Conservation (phyloP, 2,113 vertebrate genomes). For the Neopipo cinnamomea region DNA sequence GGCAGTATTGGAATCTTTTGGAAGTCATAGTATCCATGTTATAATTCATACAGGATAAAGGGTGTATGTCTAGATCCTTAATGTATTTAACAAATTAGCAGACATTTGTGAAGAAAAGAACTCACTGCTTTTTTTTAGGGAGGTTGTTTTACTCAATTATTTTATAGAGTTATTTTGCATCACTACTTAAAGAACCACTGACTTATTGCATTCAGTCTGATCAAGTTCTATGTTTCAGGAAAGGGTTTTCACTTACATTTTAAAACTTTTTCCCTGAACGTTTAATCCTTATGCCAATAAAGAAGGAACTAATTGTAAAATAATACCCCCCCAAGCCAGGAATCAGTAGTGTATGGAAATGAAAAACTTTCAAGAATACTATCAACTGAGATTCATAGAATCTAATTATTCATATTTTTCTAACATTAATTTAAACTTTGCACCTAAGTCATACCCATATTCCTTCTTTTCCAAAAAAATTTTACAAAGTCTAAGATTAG, state of each 20-base stretch:
- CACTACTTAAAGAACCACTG: background rate
- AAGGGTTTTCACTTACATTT: background rate
- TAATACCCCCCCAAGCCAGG: background rate
- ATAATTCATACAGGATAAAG: background rate
- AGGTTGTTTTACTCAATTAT: background rate
- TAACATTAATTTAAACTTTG: background rate
- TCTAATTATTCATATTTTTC: background rate
- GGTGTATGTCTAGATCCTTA: background rate
- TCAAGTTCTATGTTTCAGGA: background rate
- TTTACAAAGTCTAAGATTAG: background rate
- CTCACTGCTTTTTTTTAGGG: background rate
- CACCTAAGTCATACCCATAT: background rate
- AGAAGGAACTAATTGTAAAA: background rate
- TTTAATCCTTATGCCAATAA: background rate
- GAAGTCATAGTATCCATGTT: background rate
- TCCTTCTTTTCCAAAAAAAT: rapidly evolving
- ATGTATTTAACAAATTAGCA: background rate
- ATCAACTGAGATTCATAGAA: background rate
- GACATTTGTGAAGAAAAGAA: background rate
- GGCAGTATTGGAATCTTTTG: background rate
- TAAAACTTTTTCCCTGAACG: background rate
- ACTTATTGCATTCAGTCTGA: background rate
- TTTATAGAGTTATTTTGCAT: background rate
- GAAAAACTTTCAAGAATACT: background rate
- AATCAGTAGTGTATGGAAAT: background rate